Evolutionary conservation across 2,888 invertebrate species (phyloP), one percentile per base, ranked within the genome.

Genomic region (Oscheius sp.): DNA sequence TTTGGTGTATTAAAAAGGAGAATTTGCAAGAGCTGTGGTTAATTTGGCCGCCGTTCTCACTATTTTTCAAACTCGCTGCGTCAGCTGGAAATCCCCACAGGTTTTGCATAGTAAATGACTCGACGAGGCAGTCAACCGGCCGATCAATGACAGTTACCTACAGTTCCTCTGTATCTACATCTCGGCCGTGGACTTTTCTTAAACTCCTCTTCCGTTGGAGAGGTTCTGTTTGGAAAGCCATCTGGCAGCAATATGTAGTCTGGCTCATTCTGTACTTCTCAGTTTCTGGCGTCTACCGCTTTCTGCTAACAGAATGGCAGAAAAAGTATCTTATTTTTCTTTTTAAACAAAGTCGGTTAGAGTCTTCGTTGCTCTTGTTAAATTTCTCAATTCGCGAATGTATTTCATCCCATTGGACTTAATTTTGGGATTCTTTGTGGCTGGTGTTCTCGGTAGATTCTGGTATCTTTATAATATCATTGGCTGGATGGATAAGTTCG

Each of bases 171-270:
- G 74, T 75, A 27, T 74, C 79, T 25, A 79, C 81, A n/a, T 76
- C 76, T 5, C 65, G 75, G 31, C 81, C 81, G 8, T 81, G 79
- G 79, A 79, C 81, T 1, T 73, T 81, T 45, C 17, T 81, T 1
- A 72, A 67, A 8, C 70, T 81, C n/a, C n/a, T 37, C 12, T 69
- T 63, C 46, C 74, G 78, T 72, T 80, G 80, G 80, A 69, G 74
- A 29, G 83, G 83, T 0, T 80, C 80, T 0, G 76, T 83, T 8
- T 83, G 83, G 83, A 82, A 82, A 52, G 80, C 77, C n/a, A 76
- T 84, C 25, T 78, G 81, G 77, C 71, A 76, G 45, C 82, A 84
- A 67, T 78, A 82, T 50, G 37, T 78, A 25, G 74, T 77, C 6
- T 84, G 82, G 82, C 55, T 80, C 6, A 70, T 70, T 6, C 68